These are phyloP conservation scores for Trimorus sp. DNA, from an alignment of 2,888 invertebrate genomes.

Conservation along the genomic window DNA sequence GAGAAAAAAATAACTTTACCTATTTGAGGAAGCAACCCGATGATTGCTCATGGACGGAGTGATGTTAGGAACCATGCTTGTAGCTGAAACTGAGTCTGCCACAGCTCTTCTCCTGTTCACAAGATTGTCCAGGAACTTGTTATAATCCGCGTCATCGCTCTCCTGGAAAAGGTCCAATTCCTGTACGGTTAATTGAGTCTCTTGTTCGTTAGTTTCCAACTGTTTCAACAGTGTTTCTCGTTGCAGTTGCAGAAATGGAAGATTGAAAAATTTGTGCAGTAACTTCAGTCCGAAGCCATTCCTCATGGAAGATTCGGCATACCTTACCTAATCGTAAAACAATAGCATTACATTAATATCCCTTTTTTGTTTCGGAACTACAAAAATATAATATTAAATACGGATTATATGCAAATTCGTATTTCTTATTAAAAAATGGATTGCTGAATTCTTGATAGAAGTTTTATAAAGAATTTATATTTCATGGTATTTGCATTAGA, in stretches of 20 bases:
- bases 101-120: constrained; percentile 88
- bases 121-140: constrained; percentile 88
- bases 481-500: too few species aligned
- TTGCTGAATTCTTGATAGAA: too few species aligned
- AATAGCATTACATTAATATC: too few species aligned
- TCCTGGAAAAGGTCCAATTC: constrained; percentile 90
- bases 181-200: constrained; percentile 88
- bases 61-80: constrained; percentile 79
- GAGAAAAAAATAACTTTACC: too few species aligned
- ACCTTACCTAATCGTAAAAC: constrained; percentile 84
- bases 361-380: too few species aligned
- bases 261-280: constrained; percentile 96
- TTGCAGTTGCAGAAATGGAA: constrained; percentile 96
- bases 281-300: constrained; percentile 97
- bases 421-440: too few species aligned
- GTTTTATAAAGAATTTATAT: too few species aligned
- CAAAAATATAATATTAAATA: too few species aligned
- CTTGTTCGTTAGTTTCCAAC: constrained; percentile 91
- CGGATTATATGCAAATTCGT: too few species aligned
- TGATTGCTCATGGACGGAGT: constrained; percentile 75
- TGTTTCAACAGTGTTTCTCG: constrained; percentile 91
- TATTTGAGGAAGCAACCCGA: constrained; percentile 68
- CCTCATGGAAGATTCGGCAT: constrained; percentile 96
- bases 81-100: constrained; percentile 85
- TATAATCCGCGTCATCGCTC: constrained; percentile 90